These are phyloP conservation scores for Cryptus viduatorius DNA, from an alignment of 2,888 invertebrate species.

Conservation along the genomic window DNA sequence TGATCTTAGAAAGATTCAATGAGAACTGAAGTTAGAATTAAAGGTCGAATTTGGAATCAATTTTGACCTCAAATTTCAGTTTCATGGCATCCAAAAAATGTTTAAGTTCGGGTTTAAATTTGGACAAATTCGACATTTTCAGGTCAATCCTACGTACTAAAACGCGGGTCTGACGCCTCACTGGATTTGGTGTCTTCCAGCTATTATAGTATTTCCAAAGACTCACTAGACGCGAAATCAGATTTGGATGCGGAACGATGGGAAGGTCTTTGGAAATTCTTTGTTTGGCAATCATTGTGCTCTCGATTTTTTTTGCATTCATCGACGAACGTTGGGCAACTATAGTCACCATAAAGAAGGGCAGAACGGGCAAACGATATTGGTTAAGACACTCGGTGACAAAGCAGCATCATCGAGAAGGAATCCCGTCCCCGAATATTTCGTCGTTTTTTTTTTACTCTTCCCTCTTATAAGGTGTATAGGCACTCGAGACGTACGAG, in stretches of 20 bases:
- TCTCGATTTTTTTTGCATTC: neutral
- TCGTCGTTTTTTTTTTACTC: neutral
- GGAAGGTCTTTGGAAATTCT: neutral
- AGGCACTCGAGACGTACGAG: constrained; percentile 23
- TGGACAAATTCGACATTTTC: no score
- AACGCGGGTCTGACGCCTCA: no score
- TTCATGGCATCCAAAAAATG: no score
- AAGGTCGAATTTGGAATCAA: no score
- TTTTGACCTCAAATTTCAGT: no score
- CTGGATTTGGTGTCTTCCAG: no score
- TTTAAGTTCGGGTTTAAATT: no score
- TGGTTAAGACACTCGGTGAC: neutral
- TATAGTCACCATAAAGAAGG: no score
- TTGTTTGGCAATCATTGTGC: neutral
- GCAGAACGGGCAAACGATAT: constrained; percentile 6
- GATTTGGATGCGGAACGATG: neutral
- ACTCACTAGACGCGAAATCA: neutral
- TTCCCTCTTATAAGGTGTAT: neutral
- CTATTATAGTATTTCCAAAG: no score
- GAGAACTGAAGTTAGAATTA: no score
- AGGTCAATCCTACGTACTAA: no score
- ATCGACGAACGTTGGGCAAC: neutral
- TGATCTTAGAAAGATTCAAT: no score
- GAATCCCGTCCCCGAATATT: neutral
- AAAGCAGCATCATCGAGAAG: constrained; percentile 4